A percentile compares a stretch with the other conserved stretches of the same genome.
phyloP scores from a whole-genome alignment of 2,113 vertebrate genomes.

The Poeciliopsis occidentalis region DNA sequence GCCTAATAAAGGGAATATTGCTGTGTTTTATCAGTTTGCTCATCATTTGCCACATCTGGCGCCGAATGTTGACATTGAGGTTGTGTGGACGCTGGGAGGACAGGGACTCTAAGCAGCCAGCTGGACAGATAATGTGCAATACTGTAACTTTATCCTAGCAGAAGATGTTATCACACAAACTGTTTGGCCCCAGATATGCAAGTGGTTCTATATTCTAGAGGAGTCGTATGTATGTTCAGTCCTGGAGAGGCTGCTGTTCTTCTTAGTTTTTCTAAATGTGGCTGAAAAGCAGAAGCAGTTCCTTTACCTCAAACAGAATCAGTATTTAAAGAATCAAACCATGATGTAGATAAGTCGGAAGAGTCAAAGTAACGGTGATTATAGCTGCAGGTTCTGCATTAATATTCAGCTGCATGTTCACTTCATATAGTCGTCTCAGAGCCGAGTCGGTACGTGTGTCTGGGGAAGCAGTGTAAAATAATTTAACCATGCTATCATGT shows the following conservation, averaged over 20 bases:
- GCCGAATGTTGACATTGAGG: constrained; percentile 20
- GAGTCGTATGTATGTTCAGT: constrained; percentile 27
- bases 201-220: not conserved
- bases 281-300: constrained; percentile 39
- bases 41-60: constrained; percentile 23
- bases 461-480: constrained; percentile 66
- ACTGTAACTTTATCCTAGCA: constrained; percentile 21
- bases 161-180: not conserved
- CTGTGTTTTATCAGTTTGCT: constrained; percentile 67
- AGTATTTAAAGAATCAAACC: constrained; percentile 56
- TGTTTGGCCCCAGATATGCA: not conserved
- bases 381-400: constrained; percentile 45
- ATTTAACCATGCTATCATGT: constrained; percentile 66
- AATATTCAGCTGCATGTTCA: constrained; percentile 56
- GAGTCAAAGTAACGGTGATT: constrained; percentile 7
- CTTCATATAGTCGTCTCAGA: constrained; percentile 41
- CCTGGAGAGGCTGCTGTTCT: constrained; percentile 32
- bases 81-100: constrained; percentile 1
- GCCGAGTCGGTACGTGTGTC: constrained; percentile 35
- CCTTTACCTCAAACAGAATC: constrained; percentile 60
- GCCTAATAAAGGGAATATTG: constrained; percentile 30
- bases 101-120: not conserved
- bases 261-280: constrained; percentile 48
- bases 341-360: constrained; percentile 26
- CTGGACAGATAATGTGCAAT: constrained; percentile 18